Percentiles rank a stretch among this genome's conserved stretches.
Evolutionary conservation across 2,113 vertebrate genomes (phyloP).

Genomic region (Sander vitreus): DNA sequence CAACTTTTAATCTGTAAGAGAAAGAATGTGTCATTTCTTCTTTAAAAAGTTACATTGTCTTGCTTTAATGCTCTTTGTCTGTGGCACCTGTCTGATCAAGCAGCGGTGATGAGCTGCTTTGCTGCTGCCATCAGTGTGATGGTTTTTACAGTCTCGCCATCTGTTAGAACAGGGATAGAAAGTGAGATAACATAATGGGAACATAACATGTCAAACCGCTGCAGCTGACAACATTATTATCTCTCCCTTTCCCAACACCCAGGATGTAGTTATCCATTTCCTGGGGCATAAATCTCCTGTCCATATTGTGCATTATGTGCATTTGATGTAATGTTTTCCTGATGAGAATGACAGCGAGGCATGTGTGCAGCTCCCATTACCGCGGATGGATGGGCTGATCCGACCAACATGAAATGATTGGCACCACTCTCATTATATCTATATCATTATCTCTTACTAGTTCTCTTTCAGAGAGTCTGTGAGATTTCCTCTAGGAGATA

Average conservation of each 20-base stretch:
- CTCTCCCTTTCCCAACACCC: conserved; percentile 33
- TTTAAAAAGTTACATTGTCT: neutral
- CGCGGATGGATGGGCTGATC: conserved; percentile 39
- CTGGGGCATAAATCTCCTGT: conserved; percentile 50
- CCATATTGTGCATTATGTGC: conserved; percentile 58
- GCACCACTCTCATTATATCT: conserved; percentile 53
- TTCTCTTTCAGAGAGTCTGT: conserved; percentile 47
- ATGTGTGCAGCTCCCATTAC: conserved; percentile 43
- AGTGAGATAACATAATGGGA: conserved; percentile 44
- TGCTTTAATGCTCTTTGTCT: neutral
- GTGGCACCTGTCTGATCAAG: conserved; percentile 22
- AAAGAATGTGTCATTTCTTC: neutral
- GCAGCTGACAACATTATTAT: conserved; percentile 42
- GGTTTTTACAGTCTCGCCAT: conserved; percentile 43
- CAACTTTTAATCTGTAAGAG: neutral
- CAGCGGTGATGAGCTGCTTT: conserved; percentile 29
- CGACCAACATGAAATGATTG: conserved; percentile 38
- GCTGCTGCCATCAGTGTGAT: conserved; percentile 12
- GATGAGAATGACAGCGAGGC: conserved; percentile 48
- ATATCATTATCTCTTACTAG: conserved; percentile 39
- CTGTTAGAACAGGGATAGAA: conserved; percentile 29
- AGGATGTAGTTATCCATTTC: conserved; percentile 69
- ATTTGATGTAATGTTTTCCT: conserved; percentile 58
- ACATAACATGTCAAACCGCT: conserved; percentile 48
- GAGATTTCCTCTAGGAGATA: conserved; percentile 61